Conservation (phyloP, 1,140 invertebrate species). For the Holotrichia oblita region DNA sequence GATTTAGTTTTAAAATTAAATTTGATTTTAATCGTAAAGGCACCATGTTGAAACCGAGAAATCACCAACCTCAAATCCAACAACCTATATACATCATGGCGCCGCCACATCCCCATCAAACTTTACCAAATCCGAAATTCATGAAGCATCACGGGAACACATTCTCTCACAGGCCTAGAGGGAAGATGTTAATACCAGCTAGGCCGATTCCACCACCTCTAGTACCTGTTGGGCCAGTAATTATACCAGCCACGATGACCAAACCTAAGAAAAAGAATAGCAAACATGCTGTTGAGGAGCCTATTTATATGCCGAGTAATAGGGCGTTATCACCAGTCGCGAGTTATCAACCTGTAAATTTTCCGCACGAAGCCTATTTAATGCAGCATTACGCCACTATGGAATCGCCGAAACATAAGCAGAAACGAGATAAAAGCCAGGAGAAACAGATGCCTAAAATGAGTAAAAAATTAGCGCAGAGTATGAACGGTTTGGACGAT, state of each 20-base stretch:
- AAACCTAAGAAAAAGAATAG: constrained; percentile 55
- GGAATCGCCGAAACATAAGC: constrained; percentile 59
- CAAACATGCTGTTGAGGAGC: constrained; percentile 64
- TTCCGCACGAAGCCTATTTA: constrained; percentile 70
- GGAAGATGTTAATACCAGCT: constrained; percentile 60
- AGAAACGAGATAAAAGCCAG: constrained; percentile 57
- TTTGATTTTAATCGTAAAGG: not conserved
- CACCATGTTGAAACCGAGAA: constrained; percentile 54
- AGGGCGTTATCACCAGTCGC: constrained; percentile 68
- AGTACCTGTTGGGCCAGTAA: constrained; percentile 58
- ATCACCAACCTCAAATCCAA: constrained; percentile 51
- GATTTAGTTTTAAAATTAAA: constrained; percentile 31
- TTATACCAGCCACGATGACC: constrained; percentile 53
- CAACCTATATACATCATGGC: constrained; percentile 61
- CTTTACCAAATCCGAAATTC: constrained; percentile 60
- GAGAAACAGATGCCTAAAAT: constrained; percentile 57
- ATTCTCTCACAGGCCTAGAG: constrained; percentile 56
- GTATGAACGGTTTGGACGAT: constrained; percentile 67
- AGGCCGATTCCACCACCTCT: constrained; percentile 60
- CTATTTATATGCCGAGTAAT: constrained; percentile 70
- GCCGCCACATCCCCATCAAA: constrained; percentile 54
- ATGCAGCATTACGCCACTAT: constrained; percentile 69
- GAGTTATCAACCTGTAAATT: constrained; percentile 70
- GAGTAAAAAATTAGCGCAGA: constrained; percentile 65
- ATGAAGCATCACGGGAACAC: constrained; percentile 59